Evolutionary conservation across 2,113 vertebrate genomes (phyloP), one percentile per base, ranked within the genome.

Genomic region (Cacatua alba): DNA sequence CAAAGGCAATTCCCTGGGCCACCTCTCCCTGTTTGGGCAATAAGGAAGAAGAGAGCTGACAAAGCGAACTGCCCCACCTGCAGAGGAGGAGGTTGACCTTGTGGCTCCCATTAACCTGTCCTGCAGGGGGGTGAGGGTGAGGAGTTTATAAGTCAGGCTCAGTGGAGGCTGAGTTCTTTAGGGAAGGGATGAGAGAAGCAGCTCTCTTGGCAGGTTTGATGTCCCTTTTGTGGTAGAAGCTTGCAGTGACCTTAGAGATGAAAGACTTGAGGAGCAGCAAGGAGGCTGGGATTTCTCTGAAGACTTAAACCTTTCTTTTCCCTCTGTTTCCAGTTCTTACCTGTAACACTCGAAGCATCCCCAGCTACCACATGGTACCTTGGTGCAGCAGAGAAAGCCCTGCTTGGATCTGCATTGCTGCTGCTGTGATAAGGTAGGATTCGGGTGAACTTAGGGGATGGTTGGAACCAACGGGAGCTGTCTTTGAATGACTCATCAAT

Each of bases 91-190:
- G 35, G 52, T 41, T 10, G 46, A 43, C 76, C 91, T 9, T 6
- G 2, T 74, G 77, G 5, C 80, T 86, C 76, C 80, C 80, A 60
- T 90, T 90, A 93, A 92, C 85, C 92, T 90, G 57, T 64, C 65
- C 79, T 57, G 2, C 48, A 53, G 89, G 68, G 55, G 37, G 16
- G 39, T 39, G 39, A 39, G 39, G 79, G 77, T 46, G 62, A 5
- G 15, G 0, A 55, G 52, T 25, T 91, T 26, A 24, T 39, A 79
- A 67, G 33, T 12, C 18, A 87, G 69, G 28, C 65, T 78, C 46
- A 46, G 37, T 0, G 0, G 10, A 13, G 19, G 5, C 9, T 46
- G 21, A 3, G 2, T 0, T 48, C 77, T 60, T 18, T 2, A 4
- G 12, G 80, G 24, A 20, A 62, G 12, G 51, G 8, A 3, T 49